Base-by-base conservation (phyloP, 2,797 vertebrate species). In the Prionace glauca region DNA sequence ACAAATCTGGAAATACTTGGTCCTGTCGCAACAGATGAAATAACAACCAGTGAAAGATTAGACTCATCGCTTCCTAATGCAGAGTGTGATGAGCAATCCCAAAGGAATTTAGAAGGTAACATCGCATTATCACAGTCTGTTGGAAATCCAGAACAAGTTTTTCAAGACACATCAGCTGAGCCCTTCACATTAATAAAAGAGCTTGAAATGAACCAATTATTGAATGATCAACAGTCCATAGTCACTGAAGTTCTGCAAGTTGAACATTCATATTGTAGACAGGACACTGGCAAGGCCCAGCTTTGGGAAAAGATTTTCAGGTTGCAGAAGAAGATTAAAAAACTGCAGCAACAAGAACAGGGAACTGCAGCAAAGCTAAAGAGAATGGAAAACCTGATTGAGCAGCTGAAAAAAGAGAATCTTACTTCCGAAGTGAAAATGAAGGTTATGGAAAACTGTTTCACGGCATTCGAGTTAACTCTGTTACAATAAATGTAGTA, bases 241-340 rank as follows among this genome's bases (percentile, higher is more conserved):
- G 95, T 97, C 95, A 97, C 96, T 9, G 98, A 99, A 95, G 71
- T 95, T 18, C 36, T 95, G 50, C 93, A 95, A 56, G 69, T 95
- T 74, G 93, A 95, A 16, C 98, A 99, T 97, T 99, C 98, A 0
- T 98, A 98, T 96, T 98, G 98, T 96, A 98, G 98, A 96, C 97
- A 97, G 95, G 97, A 98, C 96, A 96, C 96, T 36, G 98, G 98
- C 97, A 98, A 96, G 96, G 97, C 98, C 95, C 97, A 98, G 96
- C 98, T 99, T 32, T 98, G 98, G 98, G 97, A 97, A 96, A 98
- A 98, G 96, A 98, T 98, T 96, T 97, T 97, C 86, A 98, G 97
- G 96, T 97, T 99, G 10, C 97, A 98, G 95, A 97, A 98, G 65
- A 98, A 98, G 96, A 97, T 98, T 95, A 97, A 97, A 96, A 97